phyloP scores from a whole-genome alignment of 2,888 invertebrate genomes.

The Campoplex nolae region DNA sequence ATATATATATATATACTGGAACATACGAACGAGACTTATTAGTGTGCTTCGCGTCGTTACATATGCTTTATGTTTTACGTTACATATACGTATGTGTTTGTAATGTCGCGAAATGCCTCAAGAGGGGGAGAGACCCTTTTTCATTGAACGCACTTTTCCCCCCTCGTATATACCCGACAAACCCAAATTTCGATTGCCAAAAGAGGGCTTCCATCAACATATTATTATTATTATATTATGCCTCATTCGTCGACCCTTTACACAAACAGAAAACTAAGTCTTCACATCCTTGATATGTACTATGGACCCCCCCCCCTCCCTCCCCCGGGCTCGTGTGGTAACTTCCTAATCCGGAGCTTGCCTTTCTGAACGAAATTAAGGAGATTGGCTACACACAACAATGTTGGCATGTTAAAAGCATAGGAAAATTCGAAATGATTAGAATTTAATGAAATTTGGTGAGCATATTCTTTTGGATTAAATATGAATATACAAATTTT shows the following conservation, averaged over 20 bases:
- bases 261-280: not conserved
- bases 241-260: slow-evolving; percentile 7
- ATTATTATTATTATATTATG: not conserved
- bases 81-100: slow-evolving; percentile 12
- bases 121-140: slow-evolving; percentile 6
- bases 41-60: not conserved
- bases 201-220: slow-evolving; percentile 1
- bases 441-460: no score
- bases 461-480: no score
- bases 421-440: no score
- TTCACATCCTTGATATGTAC: not conserved
- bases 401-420: no score
- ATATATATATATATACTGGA: no score
- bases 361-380: not conserved
- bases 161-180: slow-evolving; percentile 32
- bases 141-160: slow-evolving; percentile 34
- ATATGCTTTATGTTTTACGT: no score
- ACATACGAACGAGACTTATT: not conserved
- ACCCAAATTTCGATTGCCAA: slow-evolving; percentile 55
- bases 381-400: no score
- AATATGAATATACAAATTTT: no score
- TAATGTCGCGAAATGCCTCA: slow-evolving; percentile 39
- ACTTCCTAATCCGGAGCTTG: not conserved
- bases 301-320: not conserved
- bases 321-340: not conserved